Base-by-base conservation (phyloP, 2,888 invertebrate species). In the Sericinus montela region DNA sequence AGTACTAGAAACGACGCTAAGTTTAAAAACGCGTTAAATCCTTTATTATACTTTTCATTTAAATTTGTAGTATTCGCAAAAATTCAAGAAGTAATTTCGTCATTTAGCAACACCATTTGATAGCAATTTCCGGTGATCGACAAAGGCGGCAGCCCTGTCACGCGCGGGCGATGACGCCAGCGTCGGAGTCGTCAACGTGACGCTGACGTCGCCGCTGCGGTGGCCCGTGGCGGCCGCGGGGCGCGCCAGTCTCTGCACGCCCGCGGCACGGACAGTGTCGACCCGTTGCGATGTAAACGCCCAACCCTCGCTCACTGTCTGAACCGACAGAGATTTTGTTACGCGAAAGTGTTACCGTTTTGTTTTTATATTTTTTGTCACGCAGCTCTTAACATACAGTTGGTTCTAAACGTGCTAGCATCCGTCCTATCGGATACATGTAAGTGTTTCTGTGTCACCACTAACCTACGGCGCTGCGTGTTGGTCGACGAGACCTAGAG, bases 271-370 rank as follows among this genome's bases (percentile, higher is more conserved):
- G 75, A 79, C 78, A 76, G 85, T 83, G 82, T 84, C 79, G 78
- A 76, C 63, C 84, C 86, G 88, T 65, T 88, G 88, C 83, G 76
- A 88, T 88, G 88, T 88, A 84, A 88, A 86, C 88, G 76, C 72
- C 65, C 77, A 82, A 82, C 66, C 72, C 75, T 66, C 16, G 64
- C 64, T 75, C 62, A 72, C 86, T 86, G 88, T 87, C 88, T 79
- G 75, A 51, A 65, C 80, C 84, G 88, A 76, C 87, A 87, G 87
- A 80, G 87, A 80, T 73, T 78, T 68, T 72, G 73, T 82, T 80
- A 66, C 76, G 72, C 72, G 75, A 50, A 41, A 43, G 32, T 25
- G 16, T 15, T 42, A 23, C 23, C 30, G 5, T 23, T 11, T 14
- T n/a, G 16, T 15, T 15, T 23, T 59, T 75, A 62, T 73, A 72